phyloP scores from a whole-genome alignment of 2,113 vertebrate genomes.

The Halichoeres trimaculatus region DNA sequence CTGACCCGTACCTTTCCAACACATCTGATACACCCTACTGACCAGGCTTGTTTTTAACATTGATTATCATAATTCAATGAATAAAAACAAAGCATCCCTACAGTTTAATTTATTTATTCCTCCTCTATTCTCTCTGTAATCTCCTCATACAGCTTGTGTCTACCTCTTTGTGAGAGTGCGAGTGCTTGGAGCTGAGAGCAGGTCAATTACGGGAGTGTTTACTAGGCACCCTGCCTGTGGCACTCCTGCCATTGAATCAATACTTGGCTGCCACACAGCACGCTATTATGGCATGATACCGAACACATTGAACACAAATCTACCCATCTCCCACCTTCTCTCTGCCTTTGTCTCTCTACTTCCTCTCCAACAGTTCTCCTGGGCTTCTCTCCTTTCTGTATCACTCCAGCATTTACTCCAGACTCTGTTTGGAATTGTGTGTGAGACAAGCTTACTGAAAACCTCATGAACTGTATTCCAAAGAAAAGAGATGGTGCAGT shows the following conservation, averaged over 20 bases:
- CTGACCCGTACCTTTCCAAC: neutral
- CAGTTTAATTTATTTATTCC: neutral
- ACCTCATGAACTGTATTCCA: slow-evolving; percentile 53
- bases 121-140: neutral
- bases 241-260: slow-evolving; percentile 64
- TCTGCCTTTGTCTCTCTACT: neutral
- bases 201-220: slow-evolving; percentile 71
- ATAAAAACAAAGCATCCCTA: neutral
- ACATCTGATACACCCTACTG: neutral
- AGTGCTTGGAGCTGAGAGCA: slow-evolving; percentile 35
- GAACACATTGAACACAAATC: slow-evolving; percentile 35
- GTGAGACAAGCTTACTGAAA: slow-evolving; percentile 31
- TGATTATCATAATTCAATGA: neutral
- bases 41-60: neutral
- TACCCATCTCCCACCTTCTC: slow-evolving; percentile 18
- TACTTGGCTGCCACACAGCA: slow-evolving; percentile 57
- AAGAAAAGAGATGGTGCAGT: slow-evolving; percentile 21
- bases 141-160: neutral
- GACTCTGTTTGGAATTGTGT: slow-evolving; percentile 4
- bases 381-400: neutral
- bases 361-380: neutral
- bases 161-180: slow-evolving; percentile 13
- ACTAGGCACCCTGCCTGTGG: slow-evolving; percentile 60
- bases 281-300: slow-evolving; percentile 42
- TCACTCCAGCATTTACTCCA: slow-evolving; percentile 27